Evolutionary conservation across 2,113 vertebrate genomes (phyloP).

Genomic region (Xiphophorus maculatus): DNA sequence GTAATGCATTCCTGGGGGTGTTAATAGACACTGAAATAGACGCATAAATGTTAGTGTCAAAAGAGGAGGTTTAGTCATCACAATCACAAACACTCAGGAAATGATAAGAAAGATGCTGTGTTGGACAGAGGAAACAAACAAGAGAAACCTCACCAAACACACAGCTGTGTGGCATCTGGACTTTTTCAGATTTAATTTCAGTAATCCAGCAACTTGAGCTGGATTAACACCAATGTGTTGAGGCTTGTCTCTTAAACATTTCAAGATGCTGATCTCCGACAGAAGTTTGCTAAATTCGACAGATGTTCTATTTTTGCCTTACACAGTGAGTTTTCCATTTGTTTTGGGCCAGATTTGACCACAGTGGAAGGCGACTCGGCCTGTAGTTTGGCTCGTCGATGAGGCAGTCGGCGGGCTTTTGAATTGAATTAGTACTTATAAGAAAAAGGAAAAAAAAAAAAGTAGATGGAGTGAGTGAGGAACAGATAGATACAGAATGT

Average conservation of each 20-base stretch:
- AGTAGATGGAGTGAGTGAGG: background rate
- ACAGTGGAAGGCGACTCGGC: slow-evolving; percentile 32
- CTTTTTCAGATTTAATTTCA: slow-evolving; percentile 15
- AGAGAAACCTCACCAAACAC: background rate
- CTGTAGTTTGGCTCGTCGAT: slow-evolving; percentile 61
- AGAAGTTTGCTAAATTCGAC: slow-evolving; percentile 61
- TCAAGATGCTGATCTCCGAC: slow-evolving; percentile 52
- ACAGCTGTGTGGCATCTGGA: background rate
- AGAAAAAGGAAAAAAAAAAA: background rate
- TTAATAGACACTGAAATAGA: slow-evolving; percentile 6
- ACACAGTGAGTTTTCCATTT: slow-evolving; percentile 38
- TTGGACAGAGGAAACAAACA: background rate
- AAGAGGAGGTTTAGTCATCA: background rate
- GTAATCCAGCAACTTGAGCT: slow-evolving; percentile 7
- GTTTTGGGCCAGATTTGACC: slow-evolving; percentile 46
- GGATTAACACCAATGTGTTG: too few species aligned
- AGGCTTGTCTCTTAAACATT: slow-evolving; percentile 42
- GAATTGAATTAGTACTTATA: slow-evolving; percentile 35
- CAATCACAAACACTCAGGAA: slow-evolving; percentile 2
- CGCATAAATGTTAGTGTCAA: background rate
- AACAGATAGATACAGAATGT: slow-evolving; percentile 1
- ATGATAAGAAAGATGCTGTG: background rate
- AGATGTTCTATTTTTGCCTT: slow-evolving; percentile 51
- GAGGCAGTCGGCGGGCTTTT: slow-evolving; percentile 14
- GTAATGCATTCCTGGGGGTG: slow-evolving; percentile 16